phyloP scores from a whole-genome alignment of 2,797 vertebrate genomes.

The Ptychadena robeensis region DNA sequence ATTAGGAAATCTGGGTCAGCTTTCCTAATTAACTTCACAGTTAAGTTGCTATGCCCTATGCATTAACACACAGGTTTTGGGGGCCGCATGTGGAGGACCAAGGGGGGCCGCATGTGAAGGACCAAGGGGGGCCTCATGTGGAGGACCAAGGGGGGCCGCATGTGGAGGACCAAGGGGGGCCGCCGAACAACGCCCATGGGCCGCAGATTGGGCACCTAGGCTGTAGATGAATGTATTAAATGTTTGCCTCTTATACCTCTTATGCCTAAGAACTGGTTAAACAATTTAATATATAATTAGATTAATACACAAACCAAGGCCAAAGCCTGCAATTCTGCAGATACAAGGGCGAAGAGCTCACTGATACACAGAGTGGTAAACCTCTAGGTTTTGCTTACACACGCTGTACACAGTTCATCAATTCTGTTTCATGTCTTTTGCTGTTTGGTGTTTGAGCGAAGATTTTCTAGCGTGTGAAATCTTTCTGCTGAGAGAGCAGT shows the following conservation, averaged over 20 bases:
- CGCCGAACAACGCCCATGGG: too few species aligned
- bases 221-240: neutral
- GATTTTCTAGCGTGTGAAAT: conserved; percentile 40
- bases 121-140: too few species aligned
- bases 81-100: too few species aligned
- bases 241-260: neutral
- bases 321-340: conserved; percentile 1
- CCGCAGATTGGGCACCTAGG: too few species aligned
- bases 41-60: too few species aligned
- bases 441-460: conserved; percentile 43
- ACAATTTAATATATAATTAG: conserved; percentile 3
- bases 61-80: too few species aligned
- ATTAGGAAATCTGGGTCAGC: too few species aligned
- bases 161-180: too few species aligned
- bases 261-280: neutral
- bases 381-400: conserved; percentile 38
- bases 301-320: conserved; percentile 8
- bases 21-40: too few species aligned
- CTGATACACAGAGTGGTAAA: neutral
- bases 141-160: too few species aligned
- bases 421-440: conserved; percentile 44
- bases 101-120: too few species aligned
- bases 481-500: conserved; percentile 51
- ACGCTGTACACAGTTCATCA: conserved; percentile 21
- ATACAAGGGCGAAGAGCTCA: neutral